phyloP scores from a whole-genome alignment of 2,113 vertebrate species.

The Peromyscus leucopus region DNA sequence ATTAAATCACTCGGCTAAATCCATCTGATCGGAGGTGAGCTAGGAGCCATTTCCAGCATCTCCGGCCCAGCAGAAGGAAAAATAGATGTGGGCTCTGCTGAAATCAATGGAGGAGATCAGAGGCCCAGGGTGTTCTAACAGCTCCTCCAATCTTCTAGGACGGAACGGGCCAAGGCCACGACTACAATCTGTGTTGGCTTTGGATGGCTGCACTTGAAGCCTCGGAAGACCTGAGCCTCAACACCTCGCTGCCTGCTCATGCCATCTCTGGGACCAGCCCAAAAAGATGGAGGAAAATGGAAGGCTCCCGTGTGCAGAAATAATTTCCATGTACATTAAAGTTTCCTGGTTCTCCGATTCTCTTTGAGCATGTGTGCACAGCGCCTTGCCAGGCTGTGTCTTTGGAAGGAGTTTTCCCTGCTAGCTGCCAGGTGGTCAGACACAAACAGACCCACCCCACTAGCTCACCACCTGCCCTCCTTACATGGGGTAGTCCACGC shows the following conservation, averaged over 20 bases:
- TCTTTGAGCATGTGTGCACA: conserved; percentile 14
- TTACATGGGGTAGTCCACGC: conserved; percentile 91
- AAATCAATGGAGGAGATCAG: conserved; percentile 65
- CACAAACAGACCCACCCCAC: background rate
- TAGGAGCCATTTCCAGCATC: conserved; percentile 64
- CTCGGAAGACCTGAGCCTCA: background rate
- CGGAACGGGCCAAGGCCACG: background rate
- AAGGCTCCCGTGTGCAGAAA: background rate
- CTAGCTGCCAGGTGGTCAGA: background rate
- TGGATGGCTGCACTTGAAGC: background rate
- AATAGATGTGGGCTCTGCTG: conserved; percentile 58
- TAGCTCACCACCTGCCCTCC: conserved; percentile 47
- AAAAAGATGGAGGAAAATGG: background rate
- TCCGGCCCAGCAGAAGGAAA: conserved; percentile 68
- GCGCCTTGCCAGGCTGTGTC: background rate
- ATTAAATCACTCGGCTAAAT: conserved; percentile 82
- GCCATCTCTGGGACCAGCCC: background rate
- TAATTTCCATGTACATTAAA: background rate
- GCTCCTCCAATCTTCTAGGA: conserved; percentile 39
- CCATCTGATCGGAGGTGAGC: conserved; percentile 72
- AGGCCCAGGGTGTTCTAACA: conserved; percentile 20
- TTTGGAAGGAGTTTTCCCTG: background rate
- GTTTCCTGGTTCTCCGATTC: background rate
- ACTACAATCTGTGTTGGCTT: background rate
- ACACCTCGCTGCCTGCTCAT: background rate